Percentiles rank a stretch among this genome's conserved stretches.
These are phyloP conservation scores for Catalaphyllia jardinei DNA, from an alignment of 64 coral and sea anemone species.

Conservation along the genomic window DNA sequence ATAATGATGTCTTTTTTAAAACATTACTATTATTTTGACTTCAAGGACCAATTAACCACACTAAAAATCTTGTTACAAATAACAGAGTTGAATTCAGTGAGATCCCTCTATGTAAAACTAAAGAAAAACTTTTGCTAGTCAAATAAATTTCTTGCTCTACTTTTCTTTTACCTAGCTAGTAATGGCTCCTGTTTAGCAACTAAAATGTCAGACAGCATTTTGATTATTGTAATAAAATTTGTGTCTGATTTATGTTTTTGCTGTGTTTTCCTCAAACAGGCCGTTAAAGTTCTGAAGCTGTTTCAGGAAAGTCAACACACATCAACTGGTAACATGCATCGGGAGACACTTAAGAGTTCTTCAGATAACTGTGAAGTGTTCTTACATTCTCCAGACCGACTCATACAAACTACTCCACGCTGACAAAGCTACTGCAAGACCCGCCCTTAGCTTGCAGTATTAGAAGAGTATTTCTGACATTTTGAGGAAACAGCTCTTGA, in stretches of 20 bases:
- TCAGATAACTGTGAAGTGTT: slow-evolving; percentile 7
- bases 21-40: too few species aligned
- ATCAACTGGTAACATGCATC: neutral
- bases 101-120: too few species aligned
- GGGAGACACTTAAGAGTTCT: neutral
- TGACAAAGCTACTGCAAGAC: too few species aligned
- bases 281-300: slow-evolving; percentile 4
- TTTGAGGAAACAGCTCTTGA: neutral
- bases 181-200: neutral
- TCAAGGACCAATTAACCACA: too few species aligned
- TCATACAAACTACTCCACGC: neutral
- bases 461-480: neutral
- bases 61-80: too few species aligned
- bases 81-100: too few species aligned
- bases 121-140: too few species aligned
- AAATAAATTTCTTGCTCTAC: too few species aligned
- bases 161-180: too few species aligned
- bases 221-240: neutral
- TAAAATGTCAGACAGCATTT: neutral
- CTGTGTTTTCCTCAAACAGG: slow-evolving; percentile 7
- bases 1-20: too few species aligned
- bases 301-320: slow-evolving; percentile 6
- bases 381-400: slow-evolving; percentile 10
- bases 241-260: neutral
- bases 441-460: neutral